phyloP scores from a whole-genome alignment of 2,113 vertebrate genomes.

The Tretioscincus oriximinensis region DNA sequence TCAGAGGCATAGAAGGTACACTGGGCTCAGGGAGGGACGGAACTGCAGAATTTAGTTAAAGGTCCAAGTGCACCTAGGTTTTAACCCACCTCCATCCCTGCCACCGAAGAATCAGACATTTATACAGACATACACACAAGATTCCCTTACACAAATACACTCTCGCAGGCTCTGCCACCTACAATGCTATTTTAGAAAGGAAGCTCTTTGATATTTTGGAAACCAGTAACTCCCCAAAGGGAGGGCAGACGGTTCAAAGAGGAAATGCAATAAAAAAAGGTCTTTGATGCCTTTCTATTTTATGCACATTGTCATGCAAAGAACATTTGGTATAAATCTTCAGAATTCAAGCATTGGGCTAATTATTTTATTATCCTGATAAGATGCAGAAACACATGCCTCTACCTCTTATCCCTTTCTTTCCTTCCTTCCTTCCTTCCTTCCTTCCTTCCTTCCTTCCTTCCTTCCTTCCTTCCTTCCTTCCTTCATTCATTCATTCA shows the following conservation, averaged over 20 bases:
- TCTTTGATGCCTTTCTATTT: not conserved
- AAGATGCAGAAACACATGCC: slow-evolving; percentile 38
- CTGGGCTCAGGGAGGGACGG: too few species aligned
- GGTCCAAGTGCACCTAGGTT: too few species aligned
- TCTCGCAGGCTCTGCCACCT: not conserved
- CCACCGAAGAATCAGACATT: too few species aligned
- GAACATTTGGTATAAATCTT: slow-evolving; percentile 15
- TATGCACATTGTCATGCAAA: not conserved
- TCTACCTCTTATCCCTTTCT: slow-evolving; percentile 2
- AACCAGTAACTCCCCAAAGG: not conserved
- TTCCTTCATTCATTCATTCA: not conserved
- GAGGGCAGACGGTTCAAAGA: not conserved
- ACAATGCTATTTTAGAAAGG: not conserved
- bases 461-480: slow-evolving; percentile 9
- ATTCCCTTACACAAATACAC: not conserved
- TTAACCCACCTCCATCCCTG: too few species aligned
- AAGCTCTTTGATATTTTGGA: not conserved
- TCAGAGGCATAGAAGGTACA: too few species aligned
- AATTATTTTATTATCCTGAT: slow-evolving; percentile 35
- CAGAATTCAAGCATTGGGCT: slow-evolving; percentile 4
- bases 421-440: slow-evolving; percentile 25
- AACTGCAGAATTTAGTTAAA: too few species aligned
- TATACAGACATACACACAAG: too few species aligned
- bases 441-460: slow-evolving; percentile 13
- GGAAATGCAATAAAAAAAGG: slow-evolving; percentile 12